Percentiles rank a stretch among this genome's conserved stretches.
Conservation (phyloP, 2,888 invertebrate genomes). For the Hartigia nigra region DNA sequence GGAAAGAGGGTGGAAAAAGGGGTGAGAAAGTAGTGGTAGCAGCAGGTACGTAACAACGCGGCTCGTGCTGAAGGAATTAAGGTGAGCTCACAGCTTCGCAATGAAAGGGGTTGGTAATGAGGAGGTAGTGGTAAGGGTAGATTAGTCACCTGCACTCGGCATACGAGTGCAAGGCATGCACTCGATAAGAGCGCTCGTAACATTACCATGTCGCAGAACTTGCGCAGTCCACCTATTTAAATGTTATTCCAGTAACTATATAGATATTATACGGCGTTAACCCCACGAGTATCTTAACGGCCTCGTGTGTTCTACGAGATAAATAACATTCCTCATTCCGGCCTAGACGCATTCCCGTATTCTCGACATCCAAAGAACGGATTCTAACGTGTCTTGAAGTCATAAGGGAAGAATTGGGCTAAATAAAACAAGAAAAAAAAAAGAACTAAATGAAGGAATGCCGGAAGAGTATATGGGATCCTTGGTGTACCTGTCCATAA, state of each 20-base stretch:
- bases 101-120: neutral
- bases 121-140: constrained; percentile 35
- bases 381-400: neutral
- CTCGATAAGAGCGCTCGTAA: constrained; percentile 27
- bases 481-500: constrained; percentile 6
- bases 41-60: neutral
- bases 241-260: constrained; percentile 39
- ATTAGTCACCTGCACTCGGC: constrained; percentile 39
- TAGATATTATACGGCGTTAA: neutral
- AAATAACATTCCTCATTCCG: neutral
- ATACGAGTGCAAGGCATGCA: constrained; percentile 21
- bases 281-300: constrained; percentile 37
- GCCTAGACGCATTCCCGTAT: neutral
- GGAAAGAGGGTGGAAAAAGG: neutral
- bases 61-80: neutral
- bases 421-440: neutral
- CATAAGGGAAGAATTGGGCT: neutral
- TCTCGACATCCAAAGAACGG: neutral
- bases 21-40: neutral
- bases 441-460: neutral
- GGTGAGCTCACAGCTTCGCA: neutral
- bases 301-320: neutral
- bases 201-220: constrained; percentile 17
- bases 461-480: neutral
- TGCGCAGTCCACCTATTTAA: constrained; percentile 35